Conservation (phyloP, 2,113 vertebrate species). For the Perca fluviatilis region DNA sequence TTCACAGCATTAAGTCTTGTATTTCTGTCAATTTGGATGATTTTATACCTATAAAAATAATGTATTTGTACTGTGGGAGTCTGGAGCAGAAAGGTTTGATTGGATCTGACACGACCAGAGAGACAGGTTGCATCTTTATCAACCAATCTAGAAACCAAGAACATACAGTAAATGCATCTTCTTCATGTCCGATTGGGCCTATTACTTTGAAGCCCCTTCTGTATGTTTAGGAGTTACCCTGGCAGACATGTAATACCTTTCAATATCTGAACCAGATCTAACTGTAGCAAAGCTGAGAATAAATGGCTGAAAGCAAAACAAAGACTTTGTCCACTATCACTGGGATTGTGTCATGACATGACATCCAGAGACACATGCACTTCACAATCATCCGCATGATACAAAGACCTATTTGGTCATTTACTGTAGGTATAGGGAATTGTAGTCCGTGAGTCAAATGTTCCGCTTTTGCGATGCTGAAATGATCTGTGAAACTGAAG, state of each 20-base stretch:
- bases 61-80: neutral
- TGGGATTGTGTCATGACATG: neutral
- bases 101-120: neutral
- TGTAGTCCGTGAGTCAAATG: neutral
- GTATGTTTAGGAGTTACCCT: neutral
- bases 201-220: neutral
- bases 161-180: neutral
- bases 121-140: neutral
- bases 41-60: neutral
- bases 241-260: neutral
- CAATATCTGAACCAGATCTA: neutral
- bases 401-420: neutral
- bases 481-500: conserved; percentile 18
- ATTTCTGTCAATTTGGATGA: neutral
- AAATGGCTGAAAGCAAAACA: neutral
- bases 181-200: neutral
- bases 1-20: neutral
- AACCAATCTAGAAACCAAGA: neutral
- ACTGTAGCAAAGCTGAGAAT: neutral
- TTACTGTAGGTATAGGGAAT: neutral
- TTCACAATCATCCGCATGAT: neutral
- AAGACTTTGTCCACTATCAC: too few relatives aligned
- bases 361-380: neutral
- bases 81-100: neutral
- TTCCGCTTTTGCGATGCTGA: neutral